Percentiles rank a stretch among this genome's conserved stretches.
Evolutionary conservation across 2,797 vertebrate genomes (phyloP).

Genomic region (Argentina silus): DNA sequence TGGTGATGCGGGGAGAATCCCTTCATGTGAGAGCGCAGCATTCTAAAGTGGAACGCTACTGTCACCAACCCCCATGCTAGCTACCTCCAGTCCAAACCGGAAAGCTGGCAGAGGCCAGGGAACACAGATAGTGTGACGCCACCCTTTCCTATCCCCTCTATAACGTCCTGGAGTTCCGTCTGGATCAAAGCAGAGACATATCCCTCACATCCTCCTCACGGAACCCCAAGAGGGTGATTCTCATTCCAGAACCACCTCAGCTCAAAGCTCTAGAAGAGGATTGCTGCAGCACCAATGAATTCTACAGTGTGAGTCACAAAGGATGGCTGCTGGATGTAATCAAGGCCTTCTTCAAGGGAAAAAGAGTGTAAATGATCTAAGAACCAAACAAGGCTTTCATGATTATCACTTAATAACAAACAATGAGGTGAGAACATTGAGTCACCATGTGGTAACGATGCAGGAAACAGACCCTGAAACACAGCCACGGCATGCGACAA

Average conservation of each 20-base stretch:
- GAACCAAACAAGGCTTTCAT: slow-evolving; percentile 27
- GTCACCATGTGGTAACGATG: slow-evolving; percentile 29
- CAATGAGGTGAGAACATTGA: slow-evolving; percentile 46
- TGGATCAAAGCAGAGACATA: slow-evolving; percentile 42
- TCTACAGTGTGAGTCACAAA: slow-evolving; percentile 7
- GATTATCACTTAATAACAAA: slow-evolving; percentile 32
- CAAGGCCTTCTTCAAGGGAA: slow-evolving; percentile 12
- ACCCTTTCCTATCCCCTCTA: slow-evolving; percentile 48
- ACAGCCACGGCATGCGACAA: slow-evolving; percentile 11
- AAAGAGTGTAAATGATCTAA: slow-evolving; percentile 15
- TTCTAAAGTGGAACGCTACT: slow-evolving; percentile 33
- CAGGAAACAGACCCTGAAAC: slow-evolving; percentile 11
- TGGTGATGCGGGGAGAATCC: slow-evolving; percentile 35
- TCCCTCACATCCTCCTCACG: slow-evolving; percentile 42
- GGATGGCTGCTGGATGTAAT: slow-evolving; percentile 15
- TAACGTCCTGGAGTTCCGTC: slow-evolving; percentile 44
- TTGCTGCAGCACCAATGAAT: not conserved
- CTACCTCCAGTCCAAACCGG: slow-evolving; percentile 44
- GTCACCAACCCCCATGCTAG: slow-evolving; percentile 28
- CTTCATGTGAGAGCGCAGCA: slow-evolving; percentile 17
- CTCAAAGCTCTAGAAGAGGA: slow-evolving; percentile 10
- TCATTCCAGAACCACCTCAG: slow-evolving; percentile 7
- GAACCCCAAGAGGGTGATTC: slow-evolving; percentile 31
- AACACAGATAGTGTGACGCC: slow-evolving; percentile 43
- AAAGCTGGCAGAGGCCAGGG: slow-evolving; percentile 41